phyloP scores from a whole-genome alignment of 2,113 vertebrate species.

The Leptocoma aspasia region DNA sequence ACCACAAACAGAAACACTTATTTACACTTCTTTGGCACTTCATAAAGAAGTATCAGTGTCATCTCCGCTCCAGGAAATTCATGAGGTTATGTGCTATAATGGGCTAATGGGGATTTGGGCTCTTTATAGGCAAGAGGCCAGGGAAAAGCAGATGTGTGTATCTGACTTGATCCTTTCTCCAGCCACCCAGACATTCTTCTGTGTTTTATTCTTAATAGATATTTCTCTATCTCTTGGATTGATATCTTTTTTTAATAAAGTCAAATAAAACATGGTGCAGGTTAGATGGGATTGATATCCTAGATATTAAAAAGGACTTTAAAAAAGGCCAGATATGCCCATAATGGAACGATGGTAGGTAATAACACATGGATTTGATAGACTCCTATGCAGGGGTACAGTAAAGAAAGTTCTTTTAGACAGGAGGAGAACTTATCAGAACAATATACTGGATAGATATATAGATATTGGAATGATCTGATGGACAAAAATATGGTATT shows the following conservation, averaged over 20 bases:
- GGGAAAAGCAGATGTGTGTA: neutral
- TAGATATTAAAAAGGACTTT: neutral
- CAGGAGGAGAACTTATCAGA: neutral
- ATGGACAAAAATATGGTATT: neutral
- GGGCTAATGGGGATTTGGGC: neutral
- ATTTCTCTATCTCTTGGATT: neutral
- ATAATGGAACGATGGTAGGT: neutral
- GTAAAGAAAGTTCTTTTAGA: neutral
- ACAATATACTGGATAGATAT: neutral
- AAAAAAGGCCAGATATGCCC: neutral
- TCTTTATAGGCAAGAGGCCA: neutral
- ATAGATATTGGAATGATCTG: neutral
- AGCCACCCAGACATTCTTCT: neutral
- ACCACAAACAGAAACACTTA: neutral
- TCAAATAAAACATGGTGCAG: neutral
- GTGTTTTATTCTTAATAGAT: neutral
- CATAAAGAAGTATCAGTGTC: neutral
- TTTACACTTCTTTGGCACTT: neutral
- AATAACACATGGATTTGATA: neutral
- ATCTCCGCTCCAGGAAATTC: neutral
- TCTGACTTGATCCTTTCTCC: neutral
- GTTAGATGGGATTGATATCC: neutral
- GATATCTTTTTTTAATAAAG: conserved; percentile 1
- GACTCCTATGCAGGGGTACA: fast-evolving
- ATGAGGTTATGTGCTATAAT: neutral